phyloP scores from a whole-genome alignment of 2,888 invertebrate genomes.

The Acheta domesticus region DNA sequence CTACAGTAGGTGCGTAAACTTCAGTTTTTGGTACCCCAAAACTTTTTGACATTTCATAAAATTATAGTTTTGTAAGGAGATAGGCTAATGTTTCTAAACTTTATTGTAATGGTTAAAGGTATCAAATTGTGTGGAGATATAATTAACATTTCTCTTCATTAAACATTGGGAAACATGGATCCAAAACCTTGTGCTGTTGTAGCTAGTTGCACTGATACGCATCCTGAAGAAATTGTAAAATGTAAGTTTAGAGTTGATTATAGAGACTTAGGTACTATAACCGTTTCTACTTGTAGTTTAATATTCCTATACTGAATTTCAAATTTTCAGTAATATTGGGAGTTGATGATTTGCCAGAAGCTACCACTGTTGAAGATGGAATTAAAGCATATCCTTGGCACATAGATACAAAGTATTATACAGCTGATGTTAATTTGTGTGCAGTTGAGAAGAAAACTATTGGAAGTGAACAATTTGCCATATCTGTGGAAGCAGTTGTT shows the following conservation, averaged over 20 bases:
- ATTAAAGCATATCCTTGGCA: conserved; percentile 52
- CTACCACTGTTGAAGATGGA: conserved; percentile 42
- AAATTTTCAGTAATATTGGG: conserved; percentile 38
- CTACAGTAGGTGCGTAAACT: too few species aligned
- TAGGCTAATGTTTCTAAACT: too few species aligned
- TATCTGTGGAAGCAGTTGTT: conserved; percentile 59
- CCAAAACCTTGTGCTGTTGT: conserved; percentile 37
- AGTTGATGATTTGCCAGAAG: conserved; percentile 41
- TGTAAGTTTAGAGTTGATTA: conserved; percentile 37
- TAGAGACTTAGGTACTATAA: neutral
- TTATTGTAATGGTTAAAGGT: too few species aligned
- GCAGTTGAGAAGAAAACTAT: conserved; percentile 51
- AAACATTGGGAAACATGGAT: conserved; percentile 32
- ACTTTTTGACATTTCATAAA: too few species aligned
- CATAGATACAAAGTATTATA: conserved; percentile 70
- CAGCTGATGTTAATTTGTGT: conserved; percentile 58
- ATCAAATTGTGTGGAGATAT: too few species aligned
- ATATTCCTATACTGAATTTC: neutral
- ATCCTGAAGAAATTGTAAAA: conserved; percentile 41
- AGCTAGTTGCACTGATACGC: conserved; percentile 37
- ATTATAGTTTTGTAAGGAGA: too few species aligned
- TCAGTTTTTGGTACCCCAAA: too few species aligned
- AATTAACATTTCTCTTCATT: too few species aligned
- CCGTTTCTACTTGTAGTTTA: neutral
- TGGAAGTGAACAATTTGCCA: conserved; percentile 50